Base-by-base conservation (phyloP, 1,140 invertebrate genomes). In the Megalopta genalis region DNA sequence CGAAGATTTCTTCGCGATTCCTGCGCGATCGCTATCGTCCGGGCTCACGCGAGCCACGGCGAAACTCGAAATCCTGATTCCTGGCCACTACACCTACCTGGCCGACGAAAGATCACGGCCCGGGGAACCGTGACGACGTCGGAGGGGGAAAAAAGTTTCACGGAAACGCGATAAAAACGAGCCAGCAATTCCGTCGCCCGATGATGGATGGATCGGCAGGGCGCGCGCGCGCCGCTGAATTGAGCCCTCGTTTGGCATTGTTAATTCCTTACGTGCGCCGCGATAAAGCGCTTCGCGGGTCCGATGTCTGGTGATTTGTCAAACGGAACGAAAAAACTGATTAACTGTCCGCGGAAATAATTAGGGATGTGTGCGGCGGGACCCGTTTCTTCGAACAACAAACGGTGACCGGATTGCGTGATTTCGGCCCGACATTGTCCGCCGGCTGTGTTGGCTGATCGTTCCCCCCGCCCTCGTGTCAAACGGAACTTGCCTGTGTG, bases 91-190 rank as follows among this genome's bases (percentile, higher is more conserved):
- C 6, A 32, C 27, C 25, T 16, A 32, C 27, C 25, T 32, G 16
- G 25, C 60, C 60, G 27, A 37, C 27, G 60, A 37, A 37, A 63
- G 27, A 32, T 63, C 60, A 37, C 27, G 16, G 25, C 10, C 10
- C 4, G 2, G 59, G 60, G 60, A 62, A 63, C 27, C 27, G 27
- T 63, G 60, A 63, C 60, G 66, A 7, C 16, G 16, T 5, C 5
- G 16, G 16, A 14, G 14, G 2, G n/a, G 2, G n/a, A 16, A 23
- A 67, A 57, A 27, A 16, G 23, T 37, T 77, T 49, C 23, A 64
- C 49, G 18, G 39, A 14, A 74, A 67, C 46, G 25, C 37, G 62
- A 46, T 62, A 62, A 62, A 62, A 62, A 62, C 60, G 60, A 62
- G 14, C 60, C 25, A 0, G 27, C 60, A 60, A 60, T 60, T 60